A percentile compares a stretch with the other conserved stretches of the same genome.
These are phyloP conservation scores for Erebia epiphron DNA, from an alignment of 2,888 invertebrate genomes.

Conservation along the genomic window DNA sequence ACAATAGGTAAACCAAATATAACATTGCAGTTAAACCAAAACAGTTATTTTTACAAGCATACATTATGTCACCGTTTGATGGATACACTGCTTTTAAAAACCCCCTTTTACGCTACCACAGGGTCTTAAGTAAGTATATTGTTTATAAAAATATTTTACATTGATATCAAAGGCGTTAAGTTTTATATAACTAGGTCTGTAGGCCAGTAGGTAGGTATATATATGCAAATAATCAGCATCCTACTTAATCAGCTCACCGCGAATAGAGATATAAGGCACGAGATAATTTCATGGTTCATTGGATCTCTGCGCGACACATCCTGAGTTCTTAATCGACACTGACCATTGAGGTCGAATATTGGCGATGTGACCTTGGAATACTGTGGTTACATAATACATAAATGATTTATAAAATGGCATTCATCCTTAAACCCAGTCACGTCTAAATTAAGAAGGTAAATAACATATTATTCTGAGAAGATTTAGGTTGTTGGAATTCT, in stretches of 20 bases:
- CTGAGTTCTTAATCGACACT: slow-evolving; percentile 37
- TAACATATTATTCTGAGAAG: too few species aligned
- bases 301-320: slow-evolving; percentile 33
- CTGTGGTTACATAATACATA: slow-evolving; percentile 28
- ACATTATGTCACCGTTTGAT: too few species aligned
- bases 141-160: too few species aligned
- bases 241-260: slow-evolving; percentile 1
- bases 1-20: too few species aligned
- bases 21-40: too few species aligned
- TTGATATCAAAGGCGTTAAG: too few species aligned
- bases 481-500: too few species aligned
- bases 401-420: neutral
- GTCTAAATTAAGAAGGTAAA: neutral
- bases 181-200: too few species aligned
- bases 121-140: too few species aligned
- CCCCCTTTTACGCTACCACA: too few species aligned
- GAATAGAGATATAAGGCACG: slow-evolving; percentile 13
- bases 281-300: slow-evolving; percentile 32
- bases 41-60: too few species aligned
- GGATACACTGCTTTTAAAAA: too few species aligned
- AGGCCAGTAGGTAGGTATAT: neutral
- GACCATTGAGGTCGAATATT: slow-evolving; percentile 37
- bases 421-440: neutral
- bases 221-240: neutral
- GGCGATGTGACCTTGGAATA: slow-evolving; percentile 32